phyloP scores from a whole-genome alignment of 2,113 vertebrate species.

The Lycocorax pyrrhopterus region DNA sequence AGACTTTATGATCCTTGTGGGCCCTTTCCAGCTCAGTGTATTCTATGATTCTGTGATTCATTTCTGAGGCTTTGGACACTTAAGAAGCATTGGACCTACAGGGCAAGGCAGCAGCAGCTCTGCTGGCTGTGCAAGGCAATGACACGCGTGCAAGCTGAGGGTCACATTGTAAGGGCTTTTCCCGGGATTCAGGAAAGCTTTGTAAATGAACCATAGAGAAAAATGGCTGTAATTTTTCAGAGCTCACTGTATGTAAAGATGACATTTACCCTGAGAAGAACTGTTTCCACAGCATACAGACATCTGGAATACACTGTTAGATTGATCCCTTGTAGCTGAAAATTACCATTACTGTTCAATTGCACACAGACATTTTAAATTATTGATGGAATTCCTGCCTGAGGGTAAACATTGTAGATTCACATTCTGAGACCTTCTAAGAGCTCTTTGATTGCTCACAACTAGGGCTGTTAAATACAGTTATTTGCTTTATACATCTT shows the following conservation, averaged over 20 bases:
- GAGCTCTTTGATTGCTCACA: constrained; percentile 24
- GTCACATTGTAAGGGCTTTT: neutral
- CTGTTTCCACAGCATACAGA: neutral
- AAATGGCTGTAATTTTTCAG: constrained; percentile 4
- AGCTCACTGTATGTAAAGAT: neutral
- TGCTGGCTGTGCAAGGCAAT: neutral
- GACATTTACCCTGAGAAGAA: neutral
- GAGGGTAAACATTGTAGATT: constrained; percentile 18
- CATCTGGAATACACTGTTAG: neutral
- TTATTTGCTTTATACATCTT: constrained; percentile 45
- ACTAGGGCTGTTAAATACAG: constrained; percentile 39
- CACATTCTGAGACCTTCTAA: constrained; percentile 22
- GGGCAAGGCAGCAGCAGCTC: neutral
- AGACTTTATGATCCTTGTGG: neutral
- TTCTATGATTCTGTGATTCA: neutral
- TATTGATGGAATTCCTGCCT: constrained; percentile 37
- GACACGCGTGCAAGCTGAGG: fast-evolving
- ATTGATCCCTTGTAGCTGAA: constrained; percentile 27
- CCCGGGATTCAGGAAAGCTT: neutral
- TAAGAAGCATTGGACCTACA: neutral
- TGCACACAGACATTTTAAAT: constrained; percentile 26
- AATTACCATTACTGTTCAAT: constrained; percentile 31
- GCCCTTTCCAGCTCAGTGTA: neutral
- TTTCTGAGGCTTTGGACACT: neutral
- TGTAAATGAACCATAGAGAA: neutral